Conservation (phyloP, 2,113 vertebrate genomes). For the Rissa tridactyla region DNA sequence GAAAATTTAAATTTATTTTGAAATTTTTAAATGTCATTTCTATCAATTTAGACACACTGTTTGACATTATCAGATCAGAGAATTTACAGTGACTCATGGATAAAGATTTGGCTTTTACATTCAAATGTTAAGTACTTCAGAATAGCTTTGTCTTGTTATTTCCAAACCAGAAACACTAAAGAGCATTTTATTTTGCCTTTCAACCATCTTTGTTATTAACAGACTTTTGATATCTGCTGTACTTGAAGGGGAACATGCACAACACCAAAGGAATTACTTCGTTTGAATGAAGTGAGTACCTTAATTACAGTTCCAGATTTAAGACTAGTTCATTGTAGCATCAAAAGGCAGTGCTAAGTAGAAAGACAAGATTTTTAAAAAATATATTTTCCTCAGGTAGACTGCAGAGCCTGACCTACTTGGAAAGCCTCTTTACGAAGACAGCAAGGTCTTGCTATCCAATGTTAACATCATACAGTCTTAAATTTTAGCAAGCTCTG, state of each 20-base stretch:
- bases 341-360: constrained; percentile 22
- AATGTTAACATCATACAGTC: not conserved
- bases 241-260: not conserved
- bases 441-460: not conserved
- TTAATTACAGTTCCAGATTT: constrained; percentile 26
- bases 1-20: constrained; percentile 68
- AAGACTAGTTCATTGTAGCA: not conserved
- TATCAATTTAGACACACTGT: constrained; percentile 59
- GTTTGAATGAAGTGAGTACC: constrained; percentile 7
- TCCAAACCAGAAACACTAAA: constrained; percentile 62
- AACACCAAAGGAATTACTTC: constrained; percentile 22
- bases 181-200: constrained; percentile 43
- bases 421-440: not conserved
- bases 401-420: not conserved
- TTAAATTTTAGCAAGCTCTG: not conserved
- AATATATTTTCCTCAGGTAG: not conserved
- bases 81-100: constrained; percentile 51
- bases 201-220: constrained; percentile 16
- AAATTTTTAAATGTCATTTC: constrained; percentile 25
- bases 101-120: constrained; percentile 62
- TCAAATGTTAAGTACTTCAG: constrained; percentile 51
- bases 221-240: constrained; percentile 22
- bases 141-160: constrained; percentile 50
- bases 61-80: constrained; percentile 51
- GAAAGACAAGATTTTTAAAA: not conserved